Conservation (phyloP, 2,888 invertebrate species). For the Diploptera punctata region DNA sequence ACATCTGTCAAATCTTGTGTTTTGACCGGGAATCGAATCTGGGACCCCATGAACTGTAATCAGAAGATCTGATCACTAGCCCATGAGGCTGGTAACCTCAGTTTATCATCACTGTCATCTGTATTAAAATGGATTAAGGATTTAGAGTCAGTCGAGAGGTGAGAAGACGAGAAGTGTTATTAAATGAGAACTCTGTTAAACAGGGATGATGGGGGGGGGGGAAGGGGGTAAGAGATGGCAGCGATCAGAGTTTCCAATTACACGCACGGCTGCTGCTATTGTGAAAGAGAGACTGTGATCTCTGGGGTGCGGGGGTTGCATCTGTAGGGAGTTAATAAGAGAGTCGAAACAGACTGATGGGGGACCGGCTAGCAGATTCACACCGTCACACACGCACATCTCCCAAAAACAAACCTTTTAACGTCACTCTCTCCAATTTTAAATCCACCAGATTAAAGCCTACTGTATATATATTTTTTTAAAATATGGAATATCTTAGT, state of each 20-base stretch:
- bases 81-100: too few relatives aligned
- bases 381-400: too few relatives aligned
- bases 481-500: too few relatives aligned
- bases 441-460: too few relatives aligned
- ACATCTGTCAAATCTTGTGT: not conserved
- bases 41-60: too few relatives aligned
- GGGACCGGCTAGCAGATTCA: not conserved
- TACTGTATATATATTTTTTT: too few relatives aligned
- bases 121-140: not conserved
- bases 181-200: not conserved
- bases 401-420: too few relatives aligned
- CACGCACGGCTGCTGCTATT: slow-evolving; percentile 40
- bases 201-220: not conserved
- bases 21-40: too few relatives aligned
- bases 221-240: not conserved
- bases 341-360: slow-evolving; percentile 28
- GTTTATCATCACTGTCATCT: not conserved
- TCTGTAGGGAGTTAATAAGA: slow-evolving; percentile 36
- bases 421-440: too few relatives aligned
- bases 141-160: not conserved
- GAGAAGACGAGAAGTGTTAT: not conserved
- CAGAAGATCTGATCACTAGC: too few relatives aligned
- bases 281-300: slow-evolving; percentile 17
- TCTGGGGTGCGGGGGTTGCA: slow-evolving; percentile 16
- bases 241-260: slow-evolving; percentile 43